Evolutionary conservation across 1,140 invertebrate species (phyloP), one percentile per base, ranked within the genome.

Genomic region (Psilanteris sp.): DNA sequence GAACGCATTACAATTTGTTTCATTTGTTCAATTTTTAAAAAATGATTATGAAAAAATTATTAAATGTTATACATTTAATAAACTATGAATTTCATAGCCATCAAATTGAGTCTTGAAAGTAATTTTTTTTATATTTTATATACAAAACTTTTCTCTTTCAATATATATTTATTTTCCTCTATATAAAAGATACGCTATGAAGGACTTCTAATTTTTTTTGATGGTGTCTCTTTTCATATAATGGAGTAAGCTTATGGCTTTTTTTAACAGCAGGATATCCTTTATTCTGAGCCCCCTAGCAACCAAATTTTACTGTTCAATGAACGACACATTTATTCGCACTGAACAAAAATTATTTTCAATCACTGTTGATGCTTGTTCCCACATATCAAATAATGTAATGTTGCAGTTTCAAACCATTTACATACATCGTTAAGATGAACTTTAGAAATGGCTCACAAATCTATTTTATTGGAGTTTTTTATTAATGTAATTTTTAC

Each of bases 251-350:
- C n/a, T n/a, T n/a, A n/a, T n/a, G n/a, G n/a, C 64, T 43, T 71
- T 32, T 31, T 71, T 55, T 54, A 54, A 37, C 66, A 59, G 59
- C 66, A 59, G 67, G 55, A 61, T 55, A 46, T 71, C 67, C 67
- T 71, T 71, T 71, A 71, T 44, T 32, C 44, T 9, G 8, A 10
- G 14, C 22, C 50, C 67, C 55, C 55, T 46, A 44, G 55, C 67
- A 61, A 61, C 67, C 46, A 46, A 71, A 71, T 54, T 71, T 71
- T 15, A 37, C 55, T 54, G 54, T 29, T 46, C 67, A 54, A 44
- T 61, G 54, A 70, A 34, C 20, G 55, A 46, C 55, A 57, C 34
- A 50, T 68, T 67, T 68, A 57, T 68, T 68, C 13, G 10, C 9
- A 22, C 16, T 16, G 16, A 29, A 27, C 24, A 59, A 50, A 68